Base-by-base conservation (phyloP, 2,797 vertebrate genomes). In the Crenichthys baileyi region DNA sequence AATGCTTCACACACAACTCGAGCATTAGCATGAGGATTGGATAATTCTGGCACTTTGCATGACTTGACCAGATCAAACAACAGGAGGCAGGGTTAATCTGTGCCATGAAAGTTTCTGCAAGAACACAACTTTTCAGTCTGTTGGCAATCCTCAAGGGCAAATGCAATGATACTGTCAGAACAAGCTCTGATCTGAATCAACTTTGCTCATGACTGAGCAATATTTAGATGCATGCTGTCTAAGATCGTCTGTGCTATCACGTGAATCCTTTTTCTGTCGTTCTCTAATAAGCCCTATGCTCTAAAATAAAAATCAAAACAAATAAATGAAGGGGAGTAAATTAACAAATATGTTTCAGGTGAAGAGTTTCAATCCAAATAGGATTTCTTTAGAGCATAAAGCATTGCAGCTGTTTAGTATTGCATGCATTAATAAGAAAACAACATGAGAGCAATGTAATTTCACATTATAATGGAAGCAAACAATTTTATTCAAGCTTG, bases 41-140 rank as follows among this genome's bases (percentile, higher is more conserved):
- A 72, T 76, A 83, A 88, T 80, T 83, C 72, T 83, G 88, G 73
- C 67, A 51, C 83, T 88, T 87, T 85, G 77, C 88, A 88, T 91
- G 90, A 91, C 79, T 85, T 78, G 24, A 75, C 88, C 92, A 92
- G 92, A 92, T 94, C 92, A 94, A 95, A 94, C 87, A 73, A 73
- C 81, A 26, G 83, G 84, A 88, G 88, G 89, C 88, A 73, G 87
- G 89, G 89, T 90, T 93, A 94, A 93, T 93, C 91, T 91, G 76
- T 77, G 87, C 85, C 68, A 55, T 67, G 85, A 88, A 84, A 83
- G 84, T 91, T 85, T 88, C 76, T 58, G 77, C 83, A 77, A 48
- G 87, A 85, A 90, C 68, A 81, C 85, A 87, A 83, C 82, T 88
- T 87, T 79, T 83, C 75, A 79, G 83, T 77, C 67, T 70, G 75